Evolutionary conservation across 2,113 vertebrate species (phyloP).

Genomic region (Benthochromis sp.): DNA sequence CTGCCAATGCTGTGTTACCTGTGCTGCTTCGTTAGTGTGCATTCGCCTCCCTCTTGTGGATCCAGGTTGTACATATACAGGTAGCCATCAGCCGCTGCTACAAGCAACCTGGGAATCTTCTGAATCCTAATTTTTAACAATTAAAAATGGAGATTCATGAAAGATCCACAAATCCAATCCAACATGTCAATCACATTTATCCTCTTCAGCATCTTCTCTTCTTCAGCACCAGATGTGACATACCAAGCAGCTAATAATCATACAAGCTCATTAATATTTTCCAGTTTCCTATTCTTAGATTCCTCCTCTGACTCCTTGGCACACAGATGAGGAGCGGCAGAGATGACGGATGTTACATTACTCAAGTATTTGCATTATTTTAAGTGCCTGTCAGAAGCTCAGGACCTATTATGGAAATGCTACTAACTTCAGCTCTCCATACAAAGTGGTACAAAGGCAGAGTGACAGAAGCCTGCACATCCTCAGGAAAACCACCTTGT

Average conservation of each 20-base stretch:
- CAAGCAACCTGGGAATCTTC: constrained; percentile 92
- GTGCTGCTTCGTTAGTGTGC: constrained; percentile 97
- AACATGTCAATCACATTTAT: neutral
- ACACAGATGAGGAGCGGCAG: neutral
- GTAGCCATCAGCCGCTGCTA: constrained; percentile 93
- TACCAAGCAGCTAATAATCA: neutral
- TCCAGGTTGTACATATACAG: constrained; percentile 98
- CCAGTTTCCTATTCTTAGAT: neutral
- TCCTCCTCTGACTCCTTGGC: neutral
- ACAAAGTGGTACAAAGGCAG: neutral
- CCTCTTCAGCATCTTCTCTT: neutral
- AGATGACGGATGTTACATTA: neutral
- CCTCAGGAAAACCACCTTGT: neutral
- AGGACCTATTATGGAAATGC: neutral
- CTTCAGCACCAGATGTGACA: neutral
- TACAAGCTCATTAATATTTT: neutral
- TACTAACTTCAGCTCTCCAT: neutral
- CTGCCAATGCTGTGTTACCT: constrained; percentile 69
- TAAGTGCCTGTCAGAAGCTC: neutral
- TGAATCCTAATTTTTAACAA: constrained; percentile 78
- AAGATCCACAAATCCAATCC: neutral
- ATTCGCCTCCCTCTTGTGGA: constrained; percentile 95
- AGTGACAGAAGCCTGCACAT: neutral
- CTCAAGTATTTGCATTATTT: neutral
- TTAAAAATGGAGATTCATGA: neutral